A percentile compares a stretch with the other conserved stretches of the same genome.
These are phyloP conservation scores for Aradus depressus DNA, from an alignment of 2,888 invertebrate genomes.

Conservation along the genomic window DNA sequence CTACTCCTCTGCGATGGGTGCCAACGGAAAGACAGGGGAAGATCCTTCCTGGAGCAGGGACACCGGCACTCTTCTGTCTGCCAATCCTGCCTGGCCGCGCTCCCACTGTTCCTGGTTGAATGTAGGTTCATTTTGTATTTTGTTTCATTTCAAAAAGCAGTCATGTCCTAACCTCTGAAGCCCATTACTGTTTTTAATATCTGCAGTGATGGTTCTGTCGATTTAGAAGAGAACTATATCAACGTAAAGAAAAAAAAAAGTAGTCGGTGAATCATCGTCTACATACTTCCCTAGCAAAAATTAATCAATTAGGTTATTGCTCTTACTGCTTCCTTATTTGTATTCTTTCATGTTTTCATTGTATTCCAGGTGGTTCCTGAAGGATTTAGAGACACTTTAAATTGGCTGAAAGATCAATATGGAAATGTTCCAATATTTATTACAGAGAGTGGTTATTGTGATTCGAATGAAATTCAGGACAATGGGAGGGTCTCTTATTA, in stretches of 20 bases:
- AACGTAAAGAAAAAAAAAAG: not conserved
- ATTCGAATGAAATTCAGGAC: constrained; percentile 34
- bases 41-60: constrained; percentile 22
- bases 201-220: too few relatives aligned
- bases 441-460: constrained; percentile 40
- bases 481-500: constrained; percentile 31
- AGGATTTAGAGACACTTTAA: constrained; percentile 31
- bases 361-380: constrained; percentile 21
- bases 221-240: not conserved
- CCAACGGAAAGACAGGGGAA: constrained; percentile 15
- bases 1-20: constrained; percentile 25
- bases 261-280: too few relatives aligned
- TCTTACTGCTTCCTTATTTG: not conserved
- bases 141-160: not conserved
- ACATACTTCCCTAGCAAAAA: too few relatives aligned
- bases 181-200: too few relatives aligned
- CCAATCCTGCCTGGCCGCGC: constrained; percentile 21
- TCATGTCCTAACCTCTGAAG: too few relatives aligned
- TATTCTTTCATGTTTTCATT: constrained; percentile 18
- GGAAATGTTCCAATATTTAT: constrained; percentile 38
- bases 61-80: constrained; percentile 7
- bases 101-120: constrained; percentile 23
- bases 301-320: too few relatives aligned
- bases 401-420: constrained; percentile 39
- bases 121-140: constrained; percentile 8